Evolutionary conservation across 2,113 vertebrate genomes (phyloP).

Genomic region (Hyla sarda): DNA sequence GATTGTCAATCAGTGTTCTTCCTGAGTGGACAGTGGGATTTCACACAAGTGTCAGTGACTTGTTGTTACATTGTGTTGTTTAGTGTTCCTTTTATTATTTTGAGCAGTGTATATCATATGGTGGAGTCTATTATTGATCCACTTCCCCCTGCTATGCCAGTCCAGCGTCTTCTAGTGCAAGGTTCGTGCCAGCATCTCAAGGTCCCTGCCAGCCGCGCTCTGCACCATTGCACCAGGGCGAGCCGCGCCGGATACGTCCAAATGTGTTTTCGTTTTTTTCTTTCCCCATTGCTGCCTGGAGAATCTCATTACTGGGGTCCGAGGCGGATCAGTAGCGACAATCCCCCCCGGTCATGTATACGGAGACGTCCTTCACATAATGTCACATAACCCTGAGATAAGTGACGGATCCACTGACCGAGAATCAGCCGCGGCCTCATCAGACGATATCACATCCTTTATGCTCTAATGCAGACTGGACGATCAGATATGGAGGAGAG

Average conservation of each 20-base stretch:
- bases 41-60: no score
- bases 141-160: no score
- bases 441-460: not conserved
- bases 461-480: not conserved
- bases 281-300: not conserved
- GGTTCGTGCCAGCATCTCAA: constrained; percentile 36
- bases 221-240: not conserved
- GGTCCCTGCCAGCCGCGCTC: constrained; percentile 35
- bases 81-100: no score
- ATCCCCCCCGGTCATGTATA: constrained; percentile 23
- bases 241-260: not conserved
- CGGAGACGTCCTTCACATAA: constrained; percentile 16
- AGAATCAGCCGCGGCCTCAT: not conserved
- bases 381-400: constrained; percentile 9
- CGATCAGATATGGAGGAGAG: not conserved
- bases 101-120: no score
- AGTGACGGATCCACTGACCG: constrained; percentile 42
- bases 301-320: constrained; percentile 27
- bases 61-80: no score
- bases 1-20: no score
- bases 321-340: not conserved
- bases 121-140: no score
- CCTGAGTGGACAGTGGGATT: no score
- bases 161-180: no score
- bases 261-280: not conserved